Conservation (phyloP, 2,888 invertebrate genomes). For the Keiferia lycopersicella region DNA sequence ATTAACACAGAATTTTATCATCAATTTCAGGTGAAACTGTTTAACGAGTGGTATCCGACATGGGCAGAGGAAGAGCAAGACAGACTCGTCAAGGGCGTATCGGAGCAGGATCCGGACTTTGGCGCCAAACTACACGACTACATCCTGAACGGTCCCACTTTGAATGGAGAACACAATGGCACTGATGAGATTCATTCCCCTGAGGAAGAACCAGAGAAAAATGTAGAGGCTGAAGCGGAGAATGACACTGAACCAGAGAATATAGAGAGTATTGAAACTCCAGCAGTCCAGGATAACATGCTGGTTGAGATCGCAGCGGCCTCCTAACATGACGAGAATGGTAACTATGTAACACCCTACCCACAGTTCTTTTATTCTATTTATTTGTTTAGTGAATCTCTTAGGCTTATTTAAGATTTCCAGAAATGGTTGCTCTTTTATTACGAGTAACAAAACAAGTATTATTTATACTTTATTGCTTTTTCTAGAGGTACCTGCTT, state of each 20-base stretch:
- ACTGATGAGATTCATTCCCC: slow-evolving; percentile 52
- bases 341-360: slow-evolving; percentile 31
- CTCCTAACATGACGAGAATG: slow-evolving; percentile 50
- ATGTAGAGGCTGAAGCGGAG: slow-evolving; percentile 35
- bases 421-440: not conserved
- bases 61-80: slow-evolving; percentile 89
- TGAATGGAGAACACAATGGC: slow-evolving; percentile 71
- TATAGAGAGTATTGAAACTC: slow-evolving; percentile 32
- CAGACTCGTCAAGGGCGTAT: slow-evolving; percentile 84
- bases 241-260: slow-evolving; percentile 34
- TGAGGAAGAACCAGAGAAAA: slow-evolving; percentile 41
- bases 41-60: slow-evolving; percentile 90
- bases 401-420: slow-evolving; percentile 27
- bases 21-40: slow-evolving; percentile 85
- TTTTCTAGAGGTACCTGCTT: not conserved
- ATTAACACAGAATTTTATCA: not conserved
- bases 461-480: too few species aligned
- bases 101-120: slow-evolving; percentile 87
- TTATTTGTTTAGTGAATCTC: slow-evolving; percentile 30
- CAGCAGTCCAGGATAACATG: slow-evolving; percentile 54
- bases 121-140: slow-evolving; percentile 84
- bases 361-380: slow-evolving; percentile 29
- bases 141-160: slow-evolving; percentile 54
- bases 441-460: not conserved
- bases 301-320: slow-evolving; percentile 70